Evolutionary conservation across 2,797 vertebrate genomes (phyloP).

Genomic region (Tinamus major): DNA sequence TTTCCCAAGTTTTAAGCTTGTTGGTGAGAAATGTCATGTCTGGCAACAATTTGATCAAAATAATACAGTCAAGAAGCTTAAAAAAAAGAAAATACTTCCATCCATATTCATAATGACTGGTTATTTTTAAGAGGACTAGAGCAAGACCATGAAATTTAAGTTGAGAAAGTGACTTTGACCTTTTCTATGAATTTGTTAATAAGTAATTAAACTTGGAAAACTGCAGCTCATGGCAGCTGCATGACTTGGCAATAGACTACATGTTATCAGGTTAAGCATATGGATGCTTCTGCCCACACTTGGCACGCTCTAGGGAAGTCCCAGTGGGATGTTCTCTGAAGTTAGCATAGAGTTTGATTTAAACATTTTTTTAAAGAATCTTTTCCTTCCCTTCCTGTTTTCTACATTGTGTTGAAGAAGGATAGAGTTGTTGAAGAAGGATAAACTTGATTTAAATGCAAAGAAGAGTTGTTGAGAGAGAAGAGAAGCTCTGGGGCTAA

Average conservation of each 20-base stretch:
- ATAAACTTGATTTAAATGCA: not conserved
- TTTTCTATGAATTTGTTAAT: not conserved
- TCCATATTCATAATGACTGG: not conserved
- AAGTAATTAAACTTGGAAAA: not conserved
- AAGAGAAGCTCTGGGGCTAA: not conserved
- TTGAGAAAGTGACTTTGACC: not conserved
- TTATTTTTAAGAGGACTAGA: not conserved
- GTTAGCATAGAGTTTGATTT: not conserved
- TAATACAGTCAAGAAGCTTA: rapidly evolving
- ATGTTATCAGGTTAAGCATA: not conserved
- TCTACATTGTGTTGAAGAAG: not conserved
- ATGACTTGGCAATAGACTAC: not conserved
- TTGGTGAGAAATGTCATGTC: not conserved
- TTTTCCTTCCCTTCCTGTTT: not conserved
- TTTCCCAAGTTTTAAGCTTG: not conserved
- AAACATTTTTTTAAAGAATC: not conserved
- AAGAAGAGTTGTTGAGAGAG: not conserved
- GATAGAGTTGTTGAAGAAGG: not conserved
- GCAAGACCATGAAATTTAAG: not conserved
- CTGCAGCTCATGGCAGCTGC: not conserved
- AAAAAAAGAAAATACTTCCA: not conserved
- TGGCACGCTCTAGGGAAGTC: not conserved
- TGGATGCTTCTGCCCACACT: not conserved
- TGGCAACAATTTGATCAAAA: not conserved
- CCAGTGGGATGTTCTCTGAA: not conserved